A percentile compares a stretch with the other conserved stretches of the same genome.
Evolutionary conservation across 2,888 invertebrate species (phyloP).

Genomic region (Dynastes maya): DNA sequence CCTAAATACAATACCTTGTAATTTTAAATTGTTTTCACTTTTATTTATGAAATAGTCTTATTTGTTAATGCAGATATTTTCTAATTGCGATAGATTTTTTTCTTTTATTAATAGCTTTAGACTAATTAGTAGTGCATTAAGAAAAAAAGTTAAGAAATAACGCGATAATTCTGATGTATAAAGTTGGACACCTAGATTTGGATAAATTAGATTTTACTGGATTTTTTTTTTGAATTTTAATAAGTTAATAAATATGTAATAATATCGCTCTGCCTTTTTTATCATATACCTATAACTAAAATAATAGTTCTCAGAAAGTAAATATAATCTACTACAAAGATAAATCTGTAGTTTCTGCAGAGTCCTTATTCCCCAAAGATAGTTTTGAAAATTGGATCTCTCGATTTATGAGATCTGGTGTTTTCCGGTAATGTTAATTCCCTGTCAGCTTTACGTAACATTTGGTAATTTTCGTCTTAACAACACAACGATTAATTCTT

Average conservation of each 20-base stretch:
- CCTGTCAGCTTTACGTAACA: too few species aligned
- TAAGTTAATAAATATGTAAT: conserved; percentile 18
- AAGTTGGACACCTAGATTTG: conserved; percentile 38
- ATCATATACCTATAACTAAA: background rate
- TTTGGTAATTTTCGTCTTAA: too few species aligned
- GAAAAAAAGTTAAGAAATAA: background rate
- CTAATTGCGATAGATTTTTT: background rate
- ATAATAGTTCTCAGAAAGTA: too few species aligned
- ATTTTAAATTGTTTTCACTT: conserved; percentile 5
- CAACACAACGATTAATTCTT: too few species aligned
- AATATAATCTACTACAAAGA: too few species aligned
- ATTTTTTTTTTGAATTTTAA: conserved; percentile 32
- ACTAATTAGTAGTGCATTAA: background rate
- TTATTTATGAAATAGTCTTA: conserved; percentile 1
- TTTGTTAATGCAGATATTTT: conserved; percentile 4
- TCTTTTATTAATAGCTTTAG: background rate
- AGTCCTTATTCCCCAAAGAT: too few species aligned
- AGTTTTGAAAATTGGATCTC: too few species aligned
- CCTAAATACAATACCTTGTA: background rate
- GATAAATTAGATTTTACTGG: conserved; percentile 23
- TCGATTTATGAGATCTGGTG: too few species aligned
- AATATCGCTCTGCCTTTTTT: background rate
- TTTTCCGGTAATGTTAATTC: too few species aligned
- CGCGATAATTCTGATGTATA: conserved; percentile 17
- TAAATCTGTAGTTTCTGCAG: too few species aligned